Percentiles rank a stretch among this genome's conserved stretches.
These are phyloP conservation scores for Zoroaster sp. DNA, from an alignment of 53 echinoderm and acorn worm species.

Conservation along the genomic window DNA sequence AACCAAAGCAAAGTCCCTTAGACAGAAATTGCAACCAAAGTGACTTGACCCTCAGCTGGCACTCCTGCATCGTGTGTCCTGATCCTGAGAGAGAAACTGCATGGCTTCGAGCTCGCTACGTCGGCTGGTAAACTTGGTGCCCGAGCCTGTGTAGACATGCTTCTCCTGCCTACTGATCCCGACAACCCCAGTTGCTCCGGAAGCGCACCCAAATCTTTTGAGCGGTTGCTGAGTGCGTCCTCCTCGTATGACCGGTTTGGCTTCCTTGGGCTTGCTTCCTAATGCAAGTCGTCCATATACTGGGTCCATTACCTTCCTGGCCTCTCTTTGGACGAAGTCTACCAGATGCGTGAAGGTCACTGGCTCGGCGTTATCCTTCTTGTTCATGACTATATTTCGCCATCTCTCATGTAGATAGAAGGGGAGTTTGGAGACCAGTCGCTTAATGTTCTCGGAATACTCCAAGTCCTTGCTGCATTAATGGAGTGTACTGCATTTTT, in stretches of 20 bases:
- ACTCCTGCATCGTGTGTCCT: constrained; percentile 44
- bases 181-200: background rate
- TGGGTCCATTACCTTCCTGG: constrained; percentile 26
- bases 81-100: constrained; percentile 27
- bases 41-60: constrained; percentile 38
- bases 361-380: background rate
- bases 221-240: background rate
- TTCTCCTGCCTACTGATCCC: background rate
- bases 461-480: constrained; percentile 22
- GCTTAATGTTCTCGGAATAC: constrained; percentile 58
- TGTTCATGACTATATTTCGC: constrained; percentile 22
- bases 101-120: constrained; percentile 23
- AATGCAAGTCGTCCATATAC: constrained; percentile 22
- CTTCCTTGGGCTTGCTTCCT: background rate
- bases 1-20: constrained; percentile 66
- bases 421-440: constrained; percentile 64
- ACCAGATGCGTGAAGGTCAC: constrained; percentile 30
- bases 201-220: constrained; percentile 20
- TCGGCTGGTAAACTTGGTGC: background rate
- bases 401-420: constrained; percentile 59
- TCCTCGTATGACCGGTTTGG: no score
- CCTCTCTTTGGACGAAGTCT: constrained; percentile 1
- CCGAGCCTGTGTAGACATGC: background rate
- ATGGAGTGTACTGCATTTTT: constrained; percentile 34
- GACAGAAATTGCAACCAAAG: constrained; percentile 48